A percentile compares a stretch with the other conserved stretches of the same genome.
Evolutionary conservation across 2,888 invertebrate genomes (phyloP).

Genomic region (Achlya flavicornis): DNA sequence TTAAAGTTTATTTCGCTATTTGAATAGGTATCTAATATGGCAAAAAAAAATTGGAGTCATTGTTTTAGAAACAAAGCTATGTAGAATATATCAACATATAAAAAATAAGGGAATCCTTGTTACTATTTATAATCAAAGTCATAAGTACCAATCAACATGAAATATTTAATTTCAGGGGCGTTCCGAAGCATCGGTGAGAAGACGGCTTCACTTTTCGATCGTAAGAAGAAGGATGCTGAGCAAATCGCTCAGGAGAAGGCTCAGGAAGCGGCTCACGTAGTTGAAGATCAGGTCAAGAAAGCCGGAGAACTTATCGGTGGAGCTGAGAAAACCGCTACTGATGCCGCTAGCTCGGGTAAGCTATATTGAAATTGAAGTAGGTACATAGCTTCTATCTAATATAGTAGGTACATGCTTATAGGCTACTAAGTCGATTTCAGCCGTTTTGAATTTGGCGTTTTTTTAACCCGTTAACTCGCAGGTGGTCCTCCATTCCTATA

Average conservation of each 20-base stretch:
- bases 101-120: neutral
- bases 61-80: neutral
- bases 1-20: slow-evolving; percentile 34
- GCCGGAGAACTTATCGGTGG: slow-evolving; percentile 84
- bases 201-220: slow-evolving; percentile 87
- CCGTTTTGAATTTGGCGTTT: no score
- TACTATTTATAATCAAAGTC: neutral
- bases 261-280: slow-evolving; percentile 83
- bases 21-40: neutral
- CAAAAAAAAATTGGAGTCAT: neutral
- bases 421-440: no score
- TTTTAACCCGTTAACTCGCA: no score
- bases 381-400: no score
- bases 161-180: slow-evolving; percentile 82
- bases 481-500: no score
- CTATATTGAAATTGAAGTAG: neutral
- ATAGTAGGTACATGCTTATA: no score
- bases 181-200: slow-evolving; percentile 89
- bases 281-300: slow-evolving; percentile 86
- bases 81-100: neutral
- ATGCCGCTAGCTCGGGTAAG: slow-evolving; percentile 75
- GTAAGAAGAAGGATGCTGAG: slow-evolving; percentile 88
- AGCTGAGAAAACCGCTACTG: slow-evolving; percentile 81
- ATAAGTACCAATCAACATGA: neutral
- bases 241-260: slow-evolving; percentile 86